phyloP scores from a whole-genome alignment of 2,888 invertebrate species.

The Mythimna loreyi region DNA sequence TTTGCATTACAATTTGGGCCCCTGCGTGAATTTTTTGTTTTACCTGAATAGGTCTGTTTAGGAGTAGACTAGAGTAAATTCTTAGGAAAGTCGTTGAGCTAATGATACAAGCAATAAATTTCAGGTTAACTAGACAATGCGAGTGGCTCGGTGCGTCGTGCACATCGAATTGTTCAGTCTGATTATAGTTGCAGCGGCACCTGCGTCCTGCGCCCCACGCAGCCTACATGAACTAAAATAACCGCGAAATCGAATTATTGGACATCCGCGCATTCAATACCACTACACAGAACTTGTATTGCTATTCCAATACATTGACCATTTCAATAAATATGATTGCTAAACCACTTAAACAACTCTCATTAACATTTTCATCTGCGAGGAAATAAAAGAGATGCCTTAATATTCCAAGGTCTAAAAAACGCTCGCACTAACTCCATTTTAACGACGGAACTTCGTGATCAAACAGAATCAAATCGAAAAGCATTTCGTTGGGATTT shows the following conservation, averaged over 20 bases:
- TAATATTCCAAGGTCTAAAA: conserved; percentile 21
- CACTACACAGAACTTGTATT: conserved; percentile 77
- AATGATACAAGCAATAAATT: conserved; percentile 48
- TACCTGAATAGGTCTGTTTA: conserved; percentile 53
- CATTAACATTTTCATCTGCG: conserved; percentile 11
- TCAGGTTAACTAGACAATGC: conserved; percentile 47
- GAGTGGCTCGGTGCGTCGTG: conserved; percentile 46
- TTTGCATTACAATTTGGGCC: conserved; percentile 83
- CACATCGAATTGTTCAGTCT: conserved; percentile 77
- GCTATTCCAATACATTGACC: conserved; percentile 75
- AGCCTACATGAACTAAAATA: conserved; percentile 84
- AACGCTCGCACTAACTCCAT: conserved; percentile 37
- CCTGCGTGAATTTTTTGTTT: conserved; percentile 71
- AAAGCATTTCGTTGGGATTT: conserved; percentile 57
- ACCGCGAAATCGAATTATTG: conserved; percentile 89
- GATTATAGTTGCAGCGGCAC: conserved; percentile 80
- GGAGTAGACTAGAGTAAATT: conserved; percentile 33
- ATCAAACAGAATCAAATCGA: conserved; percentile 59
- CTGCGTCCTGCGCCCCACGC: conserved; percentile 79
- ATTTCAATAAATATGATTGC: conserved; percentile 68
- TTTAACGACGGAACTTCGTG: conserved; percentile 58
- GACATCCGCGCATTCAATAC: conserved; percentile 80
- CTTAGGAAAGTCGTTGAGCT: conserved; percentile 15
- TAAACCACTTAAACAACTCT: conserved; percentile 14
- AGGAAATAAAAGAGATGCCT: conserved; percentile 10